Evolutionary conservation across 2,888 invertebrate genomes (phyloP), one percentile per base, ranked within the genome.

Genomic region (Agriopis leucophaearia): DNA sequence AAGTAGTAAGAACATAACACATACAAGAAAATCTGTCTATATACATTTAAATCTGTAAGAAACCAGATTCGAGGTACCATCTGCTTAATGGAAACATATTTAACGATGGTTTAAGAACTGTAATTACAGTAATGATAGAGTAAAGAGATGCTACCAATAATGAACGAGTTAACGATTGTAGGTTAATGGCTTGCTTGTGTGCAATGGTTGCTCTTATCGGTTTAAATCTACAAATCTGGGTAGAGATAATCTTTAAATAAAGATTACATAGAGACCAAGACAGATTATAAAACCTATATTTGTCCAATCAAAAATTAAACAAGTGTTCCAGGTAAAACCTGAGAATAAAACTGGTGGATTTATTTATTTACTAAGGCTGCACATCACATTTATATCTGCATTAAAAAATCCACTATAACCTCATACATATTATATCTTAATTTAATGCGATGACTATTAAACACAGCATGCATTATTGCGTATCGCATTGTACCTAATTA

Each of bases 101-200:
- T 54, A 45, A 36, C 18, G 44, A 55, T 47, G 18, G 47, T 47
- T 47, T 10, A 47, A 47, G 47, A 18, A 62, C 55, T 9, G 55
- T 40, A 55, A 55, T 64, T 42, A 50, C 42, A 48, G 48, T 63
- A 56, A 64, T 57, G 38, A 38, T 38, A 8, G 36, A 16, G 44
- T 64, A 52, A 58, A 54, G 51, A 35, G 36, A 58, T 45, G 52
- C 54, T 59, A 42, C 54, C 52, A 42, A 47, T 55, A 65, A 55
- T 60, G 59, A 54, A 35, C 10, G 10, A 38, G 38, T 38, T 44
- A 42, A 55, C 27, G 54, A 52, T 45, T 54, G 13, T 59, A 35
- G 64, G 58, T 48, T 65, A 65, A 55, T 60, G 44, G 48, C 13
- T 27, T 18, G 12, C 48, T 9, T 27, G 27, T 27, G 27, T 3